phyloP scores from a whole-genome alignment of 2,888 invertebrate genomes.

The Caenorhabditis japonica region DNA sequence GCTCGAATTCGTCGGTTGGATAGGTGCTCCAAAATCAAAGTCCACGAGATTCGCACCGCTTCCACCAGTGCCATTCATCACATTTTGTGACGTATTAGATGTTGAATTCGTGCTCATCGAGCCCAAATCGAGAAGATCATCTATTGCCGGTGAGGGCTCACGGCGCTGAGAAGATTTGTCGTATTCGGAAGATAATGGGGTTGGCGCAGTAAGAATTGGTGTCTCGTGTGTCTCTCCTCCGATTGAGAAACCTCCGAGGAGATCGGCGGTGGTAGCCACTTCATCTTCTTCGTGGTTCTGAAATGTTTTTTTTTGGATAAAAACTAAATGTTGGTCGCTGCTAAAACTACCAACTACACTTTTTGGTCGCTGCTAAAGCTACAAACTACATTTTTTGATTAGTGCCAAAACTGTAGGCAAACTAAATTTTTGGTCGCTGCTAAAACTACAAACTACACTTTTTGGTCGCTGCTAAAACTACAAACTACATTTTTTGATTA shows the following conservation, averaged over 20 bases:
- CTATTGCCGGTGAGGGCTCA: constrained; percentile 32
- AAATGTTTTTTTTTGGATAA: background rate
- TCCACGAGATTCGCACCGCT: constrained; percentile 28
- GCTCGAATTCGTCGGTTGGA: constrained; percentile 33
- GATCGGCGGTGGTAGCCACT: constrained; percentile 19
- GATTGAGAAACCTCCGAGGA: constrained; percentile 37
- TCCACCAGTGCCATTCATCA: no score
- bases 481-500: no score
- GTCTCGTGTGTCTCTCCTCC: constrained; percentile 30
- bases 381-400: no score
- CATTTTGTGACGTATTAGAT: background rate
- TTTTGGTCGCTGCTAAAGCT: no score
- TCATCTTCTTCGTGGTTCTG: constrained; percentile 35
- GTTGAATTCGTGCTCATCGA: background rate
- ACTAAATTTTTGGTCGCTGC: background rate
- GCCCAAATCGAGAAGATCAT: constrained; percentile 49
- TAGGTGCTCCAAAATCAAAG: constrained; percentile 49
- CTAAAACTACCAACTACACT: no score
- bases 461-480: no score
- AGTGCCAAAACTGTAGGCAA: no score
- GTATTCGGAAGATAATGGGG: constrained; percentile 31
- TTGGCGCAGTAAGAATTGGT: constrained; percentile 45
- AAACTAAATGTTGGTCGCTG: background rate
- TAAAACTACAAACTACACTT: no score
- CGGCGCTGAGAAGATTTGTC: constrained; percentile 10